Conservation (phyloP, 2,888 invertebrate genomes). For the Cryptus armator region DNA sequence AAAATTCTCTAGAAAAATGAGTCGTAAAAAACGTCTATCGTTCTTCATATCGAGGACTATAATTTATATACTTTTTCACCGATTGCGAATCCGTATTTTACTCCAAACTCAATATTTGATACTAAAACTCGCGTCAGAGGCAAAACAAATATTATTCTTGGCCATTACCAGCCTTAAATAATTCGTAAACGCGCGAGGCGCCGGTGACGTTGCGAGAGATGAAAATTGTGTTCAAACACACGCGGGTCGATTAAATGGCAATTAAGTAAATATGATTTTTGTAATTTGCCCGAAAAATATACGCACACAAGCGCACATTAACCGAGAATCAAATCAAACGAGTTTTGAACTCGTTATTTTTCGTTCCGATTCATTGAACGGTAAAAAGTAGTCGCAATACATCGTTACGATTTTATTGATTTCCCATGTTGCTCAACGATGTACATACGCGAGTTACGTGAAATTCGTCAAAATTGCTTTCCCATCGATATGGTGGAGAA, state of each 20-base stretch:
- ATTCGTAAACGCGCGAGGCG: not conserved
- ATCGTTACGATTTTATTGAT: constrained; percentile 49
- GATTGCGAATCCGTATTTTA: too few relatives aligned
- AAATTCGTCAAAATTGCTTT: constrained; percentile 27
- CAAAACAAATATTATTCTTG: not conserved
- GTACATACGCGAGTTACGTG: constrained; percentile 31
- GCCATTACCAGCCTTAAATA: constrained; percentile 12
- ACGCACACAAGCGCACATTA: not conserved
- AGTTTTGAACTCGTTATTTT: not conserved
- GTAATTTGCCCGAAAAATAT: not conserved
- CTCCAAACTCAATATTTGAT: too few relatives aligned
- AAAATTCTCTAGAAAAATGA: too few relatives aligned
- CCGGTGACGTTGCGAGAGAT: not conserved
- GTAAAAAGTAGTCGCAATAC: constrained; percentile 20
- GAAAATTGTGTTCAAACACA: too few relatives aligned
- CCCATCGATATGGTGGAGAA: not conserved
- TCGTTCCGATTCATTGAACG: constrained; percentile 28
- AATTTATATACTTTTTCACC: too few relatives aligned
- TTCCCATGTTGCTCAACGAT: constrained; percentile 54
- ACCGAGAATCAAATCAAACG: not conserved
- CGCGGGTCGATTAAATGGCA: not conserved
- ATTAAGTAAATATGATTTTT: not conserved
- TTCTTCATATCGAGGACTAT: too few relatives aligned
- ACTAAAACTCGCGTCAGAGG: too few relatives aligned
- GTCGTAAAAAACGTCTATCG: too few relatives aligned